phyloP scores from a whole-genome alignment of 2,797 vertebrate species.

The Bucorvus abyssinicus region DNA sequence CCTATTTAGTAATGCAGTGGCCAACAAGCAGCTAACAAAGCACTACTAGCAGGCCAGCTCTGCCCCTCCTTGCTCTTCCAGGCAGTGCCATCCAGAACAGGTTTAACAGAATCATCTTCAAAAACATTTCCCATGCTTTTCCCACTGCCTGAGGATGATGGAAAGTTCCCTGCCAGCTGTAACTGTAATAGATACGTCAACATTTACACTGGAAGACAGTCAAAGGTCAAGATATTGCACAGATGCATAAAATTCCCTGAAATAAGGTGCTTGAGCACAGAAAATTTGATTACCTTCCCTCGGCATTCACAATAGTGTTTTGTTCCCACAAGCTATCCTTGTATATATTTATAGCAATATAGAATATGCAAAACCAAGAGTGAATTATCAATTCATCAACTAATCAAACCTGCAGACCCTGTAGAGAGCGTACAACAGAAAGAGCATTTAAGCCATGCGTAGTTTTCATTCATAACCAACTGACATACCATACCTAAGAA shows the following conservation, averaged over 20 bases:
- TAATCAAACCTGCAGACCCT: background rate
- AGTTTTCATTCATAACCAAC: background rate
- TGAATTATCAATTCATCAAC: background rate
- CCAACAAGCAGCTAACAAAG: background rate
- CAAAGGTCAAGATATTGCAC: background rate
- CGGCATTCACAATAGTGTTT: accelerated
- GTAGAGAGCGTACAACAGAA: background rate
- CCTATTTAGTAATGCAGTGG: background rate
- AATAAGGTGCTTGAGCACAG: background rate
- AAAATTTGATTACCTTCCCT: background rate
- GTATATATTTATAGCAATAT: background rate
- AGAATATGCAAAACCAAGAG: background rate
- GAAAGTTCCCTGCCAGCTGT: background rate
- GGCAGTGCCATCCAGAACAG: background rate
- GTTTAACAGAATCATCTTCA: background rate
- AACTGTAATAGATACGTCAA: background rate
- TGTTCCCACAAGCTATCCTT: background rate
- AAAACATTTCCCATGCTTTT: background rate
- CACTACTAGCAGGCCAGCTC: background rate
- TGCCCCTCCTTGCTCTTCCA: background rate
- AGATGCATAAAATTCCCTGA: background rate
- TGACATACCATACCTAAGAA: background rate
- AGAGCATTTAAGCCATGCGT: background rate
- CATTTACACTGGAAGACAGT: background rate
- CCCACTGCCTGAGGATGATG: background rate